A percentile compares a stretch with the other conserved stretches of the same genome.
Conservation (phyloP, 2,888 invertebrate genomes). For the Yponomeuta sedellus region DNA sequence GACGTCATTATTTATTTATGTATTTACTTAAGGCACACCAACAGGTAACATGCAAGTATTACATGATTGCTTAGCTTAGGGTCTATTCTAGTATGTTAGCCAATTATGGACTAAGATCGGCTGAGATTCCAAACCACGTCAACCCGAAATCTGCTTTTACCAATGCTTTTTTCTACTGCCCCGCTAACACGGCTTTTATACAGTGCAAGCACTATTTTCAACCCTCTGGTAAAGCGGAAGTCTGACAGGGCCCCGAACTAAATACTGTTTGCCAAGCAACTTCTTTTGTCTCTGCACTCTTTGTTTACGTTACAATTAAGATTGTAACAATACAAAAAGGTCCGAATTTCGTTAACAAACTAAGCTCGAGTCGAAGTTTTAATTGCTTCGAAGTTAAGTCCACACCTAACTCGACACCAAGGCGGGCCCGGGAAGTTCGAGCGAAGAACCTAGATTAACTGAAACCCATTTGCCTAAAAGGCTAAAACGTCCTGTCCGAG, state of each 20-base stretch:
- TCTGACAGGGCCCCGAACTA: slow-evolving; percentile 53
- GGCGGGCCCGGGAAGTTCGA: slow-evolving; percentile 27
- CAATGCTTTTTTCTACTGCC: too few relatives aligned
- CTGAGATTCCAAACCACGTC: too few relatives aligned
- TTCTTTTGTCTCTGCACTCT: slow-evolving; percentile 57
- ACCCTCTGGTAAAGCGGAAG: slow-evolving; percentile 36
- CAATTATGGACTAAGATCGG: too few relatives aligned
- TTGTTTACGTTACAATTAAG: slow-evolving; percentile 62
- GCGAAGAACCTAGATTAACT: slow-evolving; percentile 31
- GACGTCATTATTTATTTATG: too few relatives aligned
- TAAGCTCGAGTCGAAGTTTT: slow-evolving; percentile 57
- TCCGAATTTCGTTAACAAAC: slow-evolving; percentile 58
- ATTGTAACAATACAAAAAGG: slow-evolving; percentile 59
- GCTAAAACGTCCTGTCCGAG: slow-evolving; percentile 25
- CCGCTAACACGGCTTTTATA: too few relatives aligned
- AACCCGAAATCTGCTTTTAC: too few relatives aligned
- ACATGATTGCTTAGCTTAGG: too few relatives aligned
- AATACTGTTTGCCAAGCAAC: slow-evolving; percentile 56
- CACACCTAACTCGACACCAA: slow-evolving; percentile 33
- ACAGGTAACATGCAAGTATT: too few relatives aligned
- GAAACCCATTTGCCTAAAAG: slow-evolving; percentile 42
- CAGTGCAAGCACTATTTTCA: slow-evolving; percentile 36
- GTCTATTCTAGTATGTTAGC: too few relatives aligned
- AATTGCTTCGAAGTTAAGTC: slow-evolving; percentile 62
- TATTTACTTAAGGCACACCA: too few relatives aligned